These are phyloP conservation scores for Buphagus erythrorhynchus DNA, from an alignment of 2,797 vertebrate species.

Conservation along the genomic window DNA sequence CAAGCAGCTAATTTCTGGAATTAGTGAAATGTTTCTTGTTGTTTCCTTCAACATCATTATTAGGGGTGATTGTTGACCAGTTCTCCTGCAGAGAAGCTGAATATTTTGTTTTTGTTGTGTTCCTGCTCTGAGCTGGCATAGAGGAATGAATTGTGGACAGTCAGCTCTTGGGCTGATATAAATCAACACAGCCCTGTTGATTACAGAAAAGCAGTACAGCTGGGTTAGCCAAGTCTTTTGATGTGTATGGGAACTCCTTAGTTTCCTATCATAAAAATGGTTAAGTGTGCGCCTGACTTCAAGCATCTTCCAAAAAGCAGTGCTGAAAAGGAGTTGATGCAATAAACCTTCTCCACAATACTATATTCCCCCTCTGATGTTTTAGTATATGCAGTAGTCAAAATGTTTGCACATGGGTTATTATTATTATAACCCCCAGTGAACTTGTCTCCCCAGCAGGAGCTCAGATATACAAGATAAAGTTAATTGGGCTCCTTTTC, in stretches of 20 bases:
- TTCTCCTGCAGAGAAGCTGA: background rate
- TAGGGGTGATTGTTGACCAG: background rate
- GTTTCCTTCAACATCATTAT: background rate
- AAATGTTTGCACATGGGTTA: background rate
- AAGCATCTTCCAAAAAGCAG: background rate
- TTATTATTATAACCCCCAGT: slow-evolving; percentile 49
- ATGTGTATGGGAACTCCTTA: background rate
- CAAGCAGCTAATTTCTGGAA: background rate
- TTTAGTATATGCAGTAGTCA: background rate
- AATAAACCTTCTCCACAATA: background rate
- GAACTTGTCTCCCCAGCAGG: slow-evolving; percentile 54
- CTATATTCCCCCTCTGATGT: slow-evolving; percentile 14
- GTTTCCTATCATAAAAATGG: background rate
- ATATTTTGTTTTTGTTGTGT: background rate
- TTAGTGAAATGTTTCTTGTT: background rate
- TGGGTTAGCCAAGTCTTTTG: background rate
- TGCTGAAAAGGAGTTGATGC: background rate
- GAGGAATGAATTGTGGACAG: background rate
- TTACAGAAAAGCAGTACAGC: background rate
- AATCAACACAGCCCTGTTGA: background rate
- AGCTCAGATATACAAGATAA: slow-evolving; percentile 64
- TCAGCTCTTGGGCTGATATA: background rate
- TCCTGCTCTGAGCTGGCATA: background rate
- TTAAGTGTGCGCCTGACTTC: background rate
- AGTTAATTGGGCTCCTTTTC: slow-evolving; percentile 55